A percentile compares a stretch with the other conserved stretches of the same genome.
These are phyloP conservation scores for Phoenoteleia sp. DNA, from an alignment of 2,888 invertebrate species.

Conservation along the genomic window DNA sequence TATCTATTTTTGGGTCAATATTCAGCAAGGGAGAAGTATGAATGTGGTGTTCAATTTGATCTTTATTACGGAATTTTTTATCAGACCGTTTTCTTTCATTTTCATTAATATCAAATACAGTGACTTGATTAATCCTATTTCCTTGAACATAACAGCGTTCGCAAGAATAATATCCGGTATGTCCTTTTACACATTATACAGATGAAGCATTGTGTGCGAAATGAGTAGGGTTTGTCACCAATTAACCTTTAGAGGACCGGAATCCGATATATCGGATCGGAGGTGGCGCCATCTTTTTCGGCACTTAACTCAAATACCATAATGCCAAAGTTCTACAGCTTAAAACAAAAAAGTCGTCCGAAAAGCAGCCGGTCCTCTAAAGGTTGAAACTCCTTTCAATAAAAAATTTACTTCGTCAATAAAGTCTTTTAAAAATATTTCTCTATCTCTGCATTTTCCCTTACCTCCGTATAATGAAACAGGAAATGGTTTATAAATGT, in stretches of 20 bases:
- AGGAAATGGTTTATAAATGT: constrained; percentile 68
- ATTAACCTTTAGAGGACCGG: too few relatives aligned
- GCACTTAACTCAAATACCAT: too few relatives aligned
- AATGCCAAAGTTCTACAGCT: too few relatives aligned
- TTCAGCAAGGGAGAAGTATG: background rate
- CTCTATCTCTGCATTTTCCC: constrained; percentile 34
- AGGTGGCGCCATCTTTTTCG: too few relatives aligned
- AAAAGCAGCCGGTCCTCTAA: too few relatives aligned
- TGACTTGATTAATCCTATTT: constrained; percentile 14
- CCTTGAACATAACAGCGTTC: constrained; percentile 66
- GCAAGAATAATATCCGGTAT: constrained; percentile 68
- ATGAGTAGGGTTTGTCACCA: constrained; percentile 9
- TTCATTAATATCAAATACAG: constrained; percentile 31
- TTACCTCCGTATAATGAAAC: constrained; percentile 58
- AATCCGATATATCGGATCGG: too few relatives aligned
- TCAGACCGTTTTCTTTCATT: background rate
- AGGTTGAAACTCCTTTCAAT: constrained; percentile 38
- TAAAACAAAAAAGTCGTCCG: too few relatives aligned
- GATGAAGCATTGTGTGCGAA: constrained; percentile 54
- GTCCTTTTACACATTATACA: constrained; percentile 69
- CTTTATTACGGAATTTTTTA: background rate
- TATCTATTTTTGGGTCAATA: constrained; percentile 5
- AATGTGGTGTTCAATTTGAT: background rate
- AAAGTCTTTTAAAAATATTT: constrained; percentile 42
- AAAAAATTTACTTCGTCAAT: constrained; percentile 54